Base-by-base conservation (phyloP, 2,888 invertebrate genomes). In the Trissolcus brochymenae region DNA sequence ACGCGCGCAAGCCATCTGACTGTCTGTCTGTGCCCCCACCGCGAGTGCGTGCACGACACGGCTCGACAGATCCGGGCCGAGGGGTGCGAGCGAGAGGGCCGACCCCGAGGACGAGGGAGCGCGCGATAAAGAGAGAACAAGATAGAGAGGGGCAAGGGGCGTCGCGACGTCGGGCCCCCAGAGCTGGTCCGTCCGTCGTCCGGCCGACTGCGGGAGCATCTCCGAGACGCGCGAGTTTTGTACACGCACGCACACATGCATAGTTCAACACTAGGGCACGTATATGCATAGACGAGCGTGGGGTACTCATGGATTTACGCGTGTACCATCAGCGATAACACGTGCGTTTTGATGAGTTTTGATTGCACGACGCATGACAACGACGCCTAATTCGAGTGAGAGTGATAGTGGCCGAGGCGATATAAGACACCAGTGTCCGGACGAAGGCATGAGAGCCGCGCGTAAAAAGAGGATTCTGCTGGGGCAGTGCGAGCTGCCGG, bases 161-260 rank as follows among this genome's bases (percentile, higher is more conserved):
- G 81, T 79, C 81, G 81, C 81, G 81, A 81, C 80, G 79, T 79
- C 79, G 76, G 81, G 80, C 76, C 79, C 87, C 87, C 87, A 87
- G 87, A 87, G 87, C 87, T 87, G 87, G 86, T 87, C 86, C 87
- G 87, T 88, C 87, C 87, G 88, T 85, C 87, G 88, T 88, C 87
- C 88, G 87, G 87, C 87, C 87, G 87, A 87, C 87, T 87, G 85
- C 87, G 87, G 85, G 86, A 86, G 85, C 83, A 83, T 81, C 81
- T 79, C 81, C 76, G 84, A 86, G 83, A 83, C 84, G 86, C 84
- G 85, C 85, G 87, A 78, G 75, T 73, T 46, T 70, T 74, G 60
- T 72, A 67, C 21, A 79, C 54, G 46, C 59, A 54, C 29, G 50
- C 54, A 74, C 68, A 56, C 46, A 79, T 46, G 35, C 35, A 11